Percentiles rank a stretch among this genome's conserved stretches.
These are phyloP conservation scores for Odontocolon sp. DNA, from an alignment of 2,888 invertebrate species.

Conservation along the genomic window DNA sequence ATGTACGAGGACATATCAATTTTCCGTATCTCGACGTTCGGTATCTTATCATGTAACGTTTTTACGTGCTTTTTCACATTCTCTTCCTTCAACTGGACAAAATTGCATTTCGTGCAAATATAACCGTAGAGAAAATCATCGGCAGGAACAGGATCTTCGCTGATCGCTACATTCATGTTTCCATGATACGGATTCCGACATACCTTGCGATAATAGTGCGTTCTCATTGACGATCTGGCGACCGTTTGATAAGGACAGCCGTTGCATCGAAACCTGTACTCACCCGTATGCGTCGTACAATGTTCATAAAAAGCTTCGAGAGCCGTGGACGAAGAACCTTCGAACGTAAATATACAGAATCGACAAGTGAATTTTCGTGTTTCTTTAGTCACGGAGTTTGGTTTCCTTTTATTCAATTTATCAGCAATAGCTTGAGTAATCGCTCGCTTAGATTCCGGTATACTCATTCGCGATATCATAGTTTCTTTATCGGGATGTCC, in stretches of 20 bases:
- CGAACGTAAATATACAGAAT: constrained; percentile 73
- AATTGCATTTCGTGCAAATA: constrained; percentile 88
- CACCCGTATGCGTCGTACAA: constrained; percentile 89
- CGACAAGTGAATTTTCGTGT: constrained; percentile 72
- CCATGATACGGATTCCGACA: constrained; percentile 66
- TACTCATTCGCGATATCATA: constrained; percentile 84
- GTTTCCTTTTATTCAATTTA: constrained; percentile 71
- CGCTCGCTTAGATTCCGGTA: constrained; percentile 82
- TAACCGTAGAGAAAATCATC: constrained; percentile 82
- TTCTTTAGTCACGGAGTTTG: constrained; percentile 34
- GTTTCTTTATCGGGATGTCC: constrained; percentile 86
- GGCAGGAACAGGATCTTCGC: constrained; percentile 69
- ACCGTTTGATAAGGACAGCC: constrained; percentile 82
- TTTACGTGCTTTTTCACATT: constrained; percentile 86
- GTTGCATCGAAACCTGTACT: constrained; percentile 86
- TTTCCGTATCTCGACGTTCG: constrained; percentile 81
- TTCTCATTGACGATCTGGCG: constrained; percentile 74
- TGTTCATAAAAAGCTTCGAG: constrained; percentile 86
- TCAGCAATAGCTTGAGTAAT: constrained; percentile 82
- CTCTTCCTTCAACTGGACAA: constrained; percentile 85
- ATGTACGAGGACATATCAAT: constrained; percentile 77
- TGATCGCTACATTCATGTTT: constrained; percentile 62
- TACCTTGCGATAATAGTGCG: constrained; percentile 75
- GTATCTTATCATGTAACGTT: constrained; percentile 82
- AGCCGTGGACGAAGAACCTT: constrained; percentile 62